Evolutionary conservation across 2,113 vertebrate genomes (phyloP), one percentile per base, ranked within the genome.

Genomic region (Leptodactylus fuscus): DNA sequence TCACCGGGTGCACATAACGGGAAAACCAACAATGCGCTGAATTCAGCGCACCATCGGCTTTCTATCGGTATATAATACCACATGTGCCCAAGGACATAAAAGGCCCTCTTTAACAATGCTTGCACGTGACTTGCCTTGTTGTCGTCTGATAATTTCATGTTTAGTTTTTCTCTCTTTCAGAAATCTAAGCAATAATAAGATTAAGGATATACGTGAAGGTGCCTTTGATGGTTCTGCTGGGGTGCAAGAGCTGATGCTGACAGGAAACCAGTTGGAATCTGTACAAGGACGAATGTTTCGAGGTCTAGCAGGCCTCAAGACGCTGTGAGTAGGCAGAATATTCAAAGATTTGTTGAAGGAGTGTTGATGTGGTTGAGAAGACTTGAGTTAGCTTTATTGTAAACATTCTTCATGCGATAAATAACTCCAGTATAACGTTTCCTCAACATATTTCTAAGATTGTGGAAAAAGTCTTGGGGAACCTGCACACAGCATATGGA

Each of bases 181-280:
- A 93, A 99, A 99, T 88, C 92, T 99, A 75, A 98, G 98, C 90
- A 99, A 98, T 89, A 99, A 99, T 88, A 99, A 98, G 88, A 98
- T 99, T 92, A 96, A 96, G 18, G 97, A 99, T 92, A 98, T 99
- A 0, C 98, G 99, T 91, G 98, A 99, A 92, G 98, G 98, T 38
- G 96, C 95, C 0, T 99, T 99, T 89, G 98, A 99, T 51, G 98
- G 98, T 65, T 96, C 97, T 1, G 92, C 94, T 15, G 97, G 97
- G 73, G 97, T 99, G 80, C 99, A 97, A 67, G 98, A 99, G 88
- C 90, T 99, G 46, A 95, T 98, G 82, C 91, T 99, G 86, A 99
- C 97, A 1, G 97, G 97, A 88, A 99, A 99, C 88, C 96, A 95
- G n/a, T 91, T 99, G 89, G 98, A 99, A 91, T 96, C 92, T 71